Evolutionary conservation across 2,888 invertebrate genomes (phyloP).

Genomic region (Phortica okadai): DNA sequence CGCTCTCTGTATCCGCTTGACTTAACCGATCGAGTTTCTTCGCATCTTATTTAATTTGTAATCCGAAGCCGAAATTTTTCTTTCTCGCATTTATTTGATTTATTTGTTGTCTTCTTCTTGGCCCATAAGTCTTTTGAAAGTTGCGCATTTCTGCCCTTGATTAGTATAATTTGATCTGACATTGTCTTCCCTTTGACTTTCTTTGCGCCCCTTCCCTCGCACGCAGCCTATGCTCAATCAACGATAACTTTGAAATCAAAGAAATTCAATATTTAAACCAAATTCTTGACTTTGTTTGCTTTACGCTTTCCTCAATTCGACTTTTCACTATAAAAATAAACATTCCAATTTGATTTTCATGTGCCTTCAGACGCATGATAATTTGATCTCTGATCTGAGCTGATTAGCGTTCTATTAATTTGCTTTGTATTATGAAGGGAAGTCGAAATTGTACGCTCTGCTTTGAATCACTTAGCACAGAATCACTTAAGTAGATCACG

Average conservation of each 20-base stretch:
- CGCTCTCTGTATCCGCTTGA: background rate
- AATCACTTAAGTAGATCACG: background rate
- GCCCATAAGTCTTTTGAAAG: conserved; percentile 26
- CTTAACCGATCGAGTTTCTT: background rate
- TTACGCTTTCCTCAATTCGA: background rate
- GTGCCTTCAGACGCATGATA: background rate
- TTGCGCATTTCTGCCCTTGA: background rate
- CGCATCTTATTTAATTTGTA: conserved; percentile 35
- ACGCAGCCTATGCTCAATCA: background rate
- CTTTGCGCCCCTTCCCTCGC: background rate
- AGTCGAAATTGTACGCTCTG: background rate
- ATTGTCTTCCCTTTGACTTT: background rate
- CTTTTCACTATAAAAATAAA: conserved; percentile 3
- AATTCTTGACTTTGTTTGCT: conserved; percentile 17
- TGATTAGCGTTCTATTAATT: conserved; percentile 15
- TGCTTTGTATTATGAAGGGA: background rate
- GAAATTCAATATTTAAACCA: background rate
- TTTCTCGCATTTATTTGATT: conserved; percentile 43
- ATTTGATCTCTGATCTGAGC: conserved; percentile 17
- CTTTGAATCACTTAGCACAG: background rate
- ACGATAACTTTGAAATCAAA: background rate
- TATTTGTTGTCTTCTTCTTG: background rate
- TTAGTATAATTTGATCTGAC: conserved; percentile 14
- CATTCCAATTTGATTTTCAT: background rate
- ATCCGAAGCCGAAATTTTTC: conserved; percentile 35